phyloP scores from a whole-genome alignment of 2,797 vertebrate genomes.

The Ptychadena robeensis region DNA sequence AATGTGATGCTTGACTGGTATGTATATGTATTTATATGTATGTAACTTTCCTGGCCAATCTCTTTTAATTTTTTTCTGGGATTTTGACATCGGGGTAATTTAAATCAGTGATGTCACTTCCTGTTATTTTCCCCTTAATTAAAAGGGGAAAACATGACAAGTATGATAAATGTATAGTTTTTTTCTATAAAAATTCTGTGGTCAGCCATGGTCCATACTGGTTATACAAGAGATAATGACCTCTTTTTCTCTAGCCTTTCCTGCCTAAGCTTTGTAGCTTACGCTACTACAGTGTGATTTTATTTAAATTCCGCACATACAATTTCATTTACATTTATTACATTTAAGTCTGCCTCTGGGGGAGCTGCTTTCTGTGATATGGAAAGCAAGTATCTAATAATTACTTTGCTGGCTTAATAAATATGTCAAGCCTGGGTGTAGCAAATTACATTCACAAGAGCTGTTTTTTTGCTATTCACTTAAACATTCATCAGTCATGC shows the following conservation, averaged over 20 bases:
- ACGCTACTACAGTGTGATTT: slow-evolving; percentile 5
- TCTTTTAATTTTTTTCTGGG: no score
- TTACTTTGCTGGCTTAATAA: background rate
- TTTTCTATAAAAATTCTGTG: background rate
- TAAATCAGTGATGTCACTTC: no score
- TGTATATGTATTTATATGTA: no score
- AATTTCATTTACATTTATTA: slow-evolving; percentile 46
- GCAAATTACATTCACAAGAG: slow-evolving; percentile 10
- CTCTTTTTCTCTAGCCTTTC: background rate
- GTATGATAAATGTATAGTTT: background rate
- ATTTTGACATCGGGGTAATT: no score
- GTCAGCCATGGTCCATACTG: background rate
- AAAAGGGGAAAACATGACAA: no score
- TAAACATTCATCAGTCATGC: slow-evolving; percentile 8
- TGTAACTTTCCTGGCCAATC: no score
- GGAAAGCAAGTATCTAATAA: slow-evolving; percentile 1
- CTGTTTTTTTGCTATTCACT: background rate
- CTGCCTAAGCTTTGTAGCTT: background rate
- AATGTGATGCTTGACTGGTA: no score
- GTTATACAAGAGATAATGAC: background rate
- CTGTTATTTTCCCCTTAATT: no score
- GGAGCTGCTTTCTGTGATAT: slow-evolving; percentile 4
- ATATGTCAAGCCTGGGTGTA: background rate
- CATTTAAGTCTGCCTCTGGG: slow-evolving; percentile 21
- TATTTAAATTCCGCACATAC: slow-evolving; percentile 28